Conservation (phyloP, 2,113 vertebrate species). For the Solea senegalensis region DNA sequence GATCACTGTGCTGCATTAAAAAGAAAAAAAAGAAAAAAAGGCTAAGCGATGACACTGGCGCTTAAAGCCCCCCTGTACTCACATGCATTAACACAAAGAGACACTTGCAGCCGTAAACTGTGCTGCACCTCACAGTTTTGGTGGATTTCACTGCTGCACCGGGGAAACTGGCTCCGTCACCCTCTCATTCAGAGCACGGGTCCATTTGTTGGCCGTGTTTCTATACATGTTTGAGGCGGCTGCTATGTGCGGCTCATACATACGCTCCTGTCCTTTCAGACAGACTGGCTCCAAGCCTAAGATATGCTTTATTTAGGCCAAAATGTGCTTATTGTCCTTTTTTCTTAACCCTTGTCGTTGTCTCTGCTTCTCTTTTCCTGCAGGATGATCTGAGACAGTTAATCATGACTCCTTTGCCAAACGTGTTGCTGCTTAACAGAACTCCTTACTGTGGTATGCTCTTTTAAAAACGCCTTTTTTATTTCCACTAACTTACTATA, state of each 20-base stretch:
- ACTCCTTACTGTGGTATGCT: slow-evolving; percentile 72
- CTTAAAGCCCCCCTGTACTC: not conserved
- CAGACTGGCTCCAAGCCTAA: slow-evolving; percentile 28
- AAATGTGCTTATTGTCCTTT: slow-evolving; percentile 31
- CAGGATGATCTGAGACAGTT: slow-evolving; percentile 77
- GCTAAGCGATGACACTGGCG: not conserved
- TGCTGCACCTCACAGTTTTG: slow-evolving; percentile 26
- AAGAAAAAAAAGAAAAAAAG: too few relatives aligned
- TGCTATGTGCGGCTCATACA: slow-evolving; percentile 62
- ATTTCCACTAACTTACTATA: not conserved
- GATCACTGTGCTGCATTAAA: not conserved
- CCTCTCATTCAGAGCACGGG: slow-evolving; percentile 32
- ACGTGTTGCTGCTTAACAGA: slow-evolving; percentile 70
- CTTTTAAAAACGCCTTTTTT: slow-evolving; percentile 16
- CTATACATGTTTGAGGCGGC: slow-evolving; percentile 52
- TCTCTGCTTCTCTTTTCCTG: slow-evolving; percentile 24
- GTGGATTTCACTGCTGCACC: slow-evolving; percentile 34
- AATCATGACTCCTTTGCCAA: slow-evolving; percentile 76
- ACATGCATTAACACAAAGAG: not conserved
- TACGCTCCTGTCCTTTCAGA: slow-evolving; percentile 45
- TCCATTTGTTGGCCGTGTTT: slow-evolving; percentile 48
- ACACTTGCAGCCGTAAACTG: not conserved
- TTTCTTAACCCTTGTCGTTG: not conserved
- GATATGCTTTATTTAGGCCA: slow-evolving; percentile 8
- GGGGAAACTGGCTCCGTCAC: slow-evolving; percentile 37